Evolutionary conservation across 2,888 invertebrate species (phyloP).

Genomic region (Fragum sueziense): DNA sequence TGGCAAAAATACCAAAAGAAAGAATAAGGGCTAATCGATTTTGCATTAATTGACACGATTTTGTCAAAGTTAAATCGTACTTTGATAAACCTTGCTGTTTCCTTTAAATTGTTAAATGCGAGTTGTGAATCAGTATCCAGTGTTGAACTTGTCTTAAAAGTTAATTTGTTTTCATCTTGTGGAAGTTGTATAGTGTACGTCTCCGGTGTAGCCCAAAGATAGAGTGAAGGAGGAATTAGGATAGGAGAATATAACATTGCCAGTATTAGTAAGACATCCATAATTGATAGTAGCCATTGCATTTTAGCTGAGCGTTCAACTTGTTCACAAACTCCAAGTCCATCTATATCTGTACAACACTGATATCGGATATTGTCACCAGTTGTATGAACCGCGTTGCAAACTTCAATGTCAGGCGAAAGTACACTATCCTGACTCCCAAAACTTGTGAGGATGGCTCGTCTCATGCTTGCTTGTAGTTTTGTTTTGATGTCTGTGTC

Average conservation of each 20-base stretch:
- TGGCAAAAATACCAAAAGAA: slow-evolving; percentile 44
- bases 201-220: background rate
- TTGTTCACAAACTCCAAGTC: slow-evolving; percentile 20
- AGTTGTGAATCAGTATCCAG: background rate
- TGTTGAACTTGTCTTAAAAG: too few species aligned
- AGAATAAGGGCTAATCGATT: slow-evolving; percentile 27
- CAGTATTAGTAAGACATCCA: slow-evolving; percentile 31
- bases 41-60: slow-evolving; percentile 27
- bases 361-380: slow-evolving; percentile 19
- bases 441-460: too few species aligned
- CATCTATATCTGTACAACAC: slow-evolving; percentile 29
- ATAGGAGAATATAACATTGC: slow-evolving; percentile 37
- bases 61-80: slow-evolving; percentile 26
- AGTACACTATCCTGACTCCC: background rate
- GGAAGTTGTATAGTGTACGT: slow-evolving; percentile 9
- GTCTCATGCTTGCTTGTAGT: too few species aligned
- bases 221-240: slow-evolving; percentile 23
- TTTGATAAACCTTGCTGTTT: slow-evolving; percentile 19
- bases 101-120: background rate
- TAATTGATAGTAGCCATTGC: slow-evolving; percentile 18
- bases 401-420: slow-evolving; percentile 19
- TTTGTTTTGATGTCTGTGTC: too few species aligned
- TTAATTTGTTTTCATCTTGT: too few species aligned
- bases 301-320: slow-evolving; percentile 29
- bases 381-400: background rate